These are phyloP conservation scores for Paralinhomoeus sp. DNA, from an alignment of 2,888 invertebrate genomes.

Conservation along the genomic window DNA sequence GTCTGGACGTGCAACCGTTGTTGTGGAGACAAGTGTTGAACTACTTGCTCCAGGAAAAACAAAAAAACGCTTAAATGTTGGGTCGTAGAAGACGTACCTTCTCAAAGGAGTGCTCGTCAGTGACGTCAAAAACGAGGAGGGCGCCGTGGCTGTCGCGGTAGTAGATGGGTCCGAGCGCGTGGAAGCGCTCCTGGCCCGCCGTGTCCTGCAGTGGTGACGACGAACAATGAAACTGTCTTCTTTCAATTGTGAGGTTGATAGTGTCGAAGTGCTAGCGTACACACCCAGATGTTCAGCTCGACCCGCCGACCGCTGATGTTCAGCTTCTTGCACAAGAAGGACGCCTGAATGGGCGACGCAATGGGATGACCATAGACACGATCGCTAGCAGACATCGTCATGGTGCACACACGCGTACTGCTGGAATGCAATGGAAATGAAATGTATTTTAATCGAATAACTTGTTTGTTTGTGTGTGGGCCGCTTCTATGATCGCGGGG, in stretches of 20 bases:
- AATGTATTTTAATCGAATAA: too few species aligned
- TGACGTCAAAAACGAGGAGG: constrained; percentile 86
- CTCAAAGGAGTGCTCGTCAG: constrained; percentile 80
- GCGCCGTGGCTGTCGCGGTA: constrained; percentile 93
- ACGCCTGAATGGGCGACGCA: constrained; percentile 56
- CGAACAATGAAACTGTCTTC: constrained; percentile 2
- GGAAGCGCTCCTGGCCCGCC: constrained; percentile 87
- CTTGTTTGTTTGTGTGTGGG: too few species aligned
- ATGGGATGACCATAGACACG: too few species aligned
- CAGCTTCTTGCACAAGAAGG: constrained; percentile 76
- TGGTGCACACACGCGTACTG: too few species aligned
- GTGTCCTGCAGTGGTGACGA: too few species aligned
- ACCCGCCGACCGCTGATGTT: constrained; percentile 66
- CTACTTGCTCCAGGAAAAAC: neutral
- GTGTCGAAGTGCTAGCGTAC: constrained; percentile 5
- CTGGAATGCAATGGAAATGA: too few species aligned
- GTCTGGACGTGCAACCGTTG: too few species aligned
- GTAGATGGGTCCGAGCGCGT: constrained; percentile 90
- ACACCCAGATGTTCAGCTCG: constrained; percentile 69
- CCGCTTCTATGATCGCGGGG: too few species aligned
- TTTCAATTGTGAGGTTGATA: neutral
- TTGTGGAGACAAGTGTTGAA: too few species aligned
- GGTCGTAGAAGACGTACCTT: constrained; percentile 44
- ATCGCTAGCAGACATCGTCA: too few species aligned
- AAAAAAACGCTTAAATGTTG: constrained; percentile 2